Evolutionary conservation across 2,797 vertebrate genomes (phyloP).

Genomic region (Pipistrellus pipistrellus): DNA sequence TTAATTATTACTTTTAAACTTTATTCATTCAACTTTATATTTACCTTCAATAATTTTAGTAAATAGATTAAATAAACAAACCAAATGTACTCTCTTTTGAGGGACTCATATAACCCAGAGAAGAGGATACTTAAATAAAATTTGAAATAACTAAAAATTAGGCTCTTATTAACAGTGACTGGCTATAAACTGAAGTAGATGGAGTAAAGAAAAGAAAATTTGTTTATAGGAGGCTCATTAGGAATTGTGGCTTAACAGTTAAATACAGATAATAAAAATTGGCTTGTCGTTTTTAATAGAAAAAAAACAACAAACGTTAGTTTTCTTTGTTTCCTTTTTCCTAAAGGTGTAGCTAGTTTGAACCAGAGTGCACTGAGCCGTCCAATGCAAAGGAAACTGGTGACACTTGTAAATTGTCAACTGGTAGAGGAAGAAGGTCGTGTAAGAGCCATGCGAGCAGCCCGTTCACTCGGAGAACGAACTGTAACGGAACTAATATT

Average conservation of each 20-base stretch:
- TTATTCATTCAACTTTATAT: slow-evolving; percentile 51
- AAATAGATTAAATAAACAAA: not conserved
- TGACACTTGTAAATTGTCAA: slow-evolving; percentile 97
- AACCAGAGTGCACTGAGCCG: slow-evolving; percentile 96
- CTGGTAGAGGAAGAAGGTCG: slow-evolving; percentile 97
- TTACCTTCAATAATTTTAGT: slow-evolving; percentile 20
- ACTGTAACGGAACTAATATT: slow-evolving; percentile 97
- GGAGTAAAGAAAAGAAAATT: slow-evolving; percentile 37
- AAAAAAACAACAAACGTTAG: slow-evolving; percentile 7
- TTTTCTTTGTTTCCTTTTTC: slow-evolving; percentile 64
- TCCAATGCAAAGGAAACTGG: slow-evolving; percentile 98
- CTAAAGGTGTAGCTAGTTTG: slow-evolving; percentile 92
- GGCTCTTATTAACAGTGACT: not conserved
- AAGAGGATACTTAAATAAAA: slow-evolving; percentile 51
- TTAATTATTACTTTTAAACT: slow-evolving; percentile 46
- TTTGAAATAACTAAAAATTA: slow-evolving; percentile 53
- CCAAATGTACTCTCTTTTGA: not conserved
- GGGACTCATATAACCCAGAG: not conserved
- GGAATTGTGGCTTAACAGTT: slow-evolving; percentile 53
- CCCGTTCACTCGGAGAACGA: slow-evolving; percentile 95
- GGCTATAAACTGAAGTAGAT: slow-evolving; percentile 8
- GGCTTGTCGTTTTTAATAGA: slow-evolving; percentile 36
- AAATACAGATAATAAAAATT: slow-evolving; percentile 61
- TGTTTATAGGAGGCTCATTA: not conserved
- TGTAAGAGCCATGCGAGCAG: slow-evolving; percentile 94